Base-by-base conservation (phyloP, 1,140 invertebrate genomes). In the Drosophila equinoxialis region DNA sequence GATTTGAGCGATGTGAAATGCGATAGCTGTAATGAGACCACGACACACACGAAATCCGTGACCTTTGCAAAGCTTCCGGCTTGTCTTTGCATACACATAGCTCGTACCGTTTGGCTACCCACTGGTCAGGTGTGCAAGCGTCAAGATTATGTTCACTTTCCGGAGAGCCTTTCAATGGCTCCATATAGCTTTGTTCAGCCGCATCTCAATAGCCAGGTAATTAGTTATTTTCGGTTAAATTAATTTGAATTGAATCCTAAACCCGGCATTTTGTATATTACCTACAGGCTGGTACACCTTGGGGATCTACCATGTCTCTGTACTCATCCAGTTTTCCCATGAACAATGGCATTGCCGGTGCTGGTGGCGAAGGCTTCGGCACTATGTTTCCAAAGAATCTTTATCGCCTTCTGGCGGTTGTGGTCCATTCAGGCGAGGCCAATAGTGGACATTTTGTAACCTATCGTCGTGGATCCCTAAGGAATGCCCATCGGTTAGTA, bases 401-500 rank as follows among this genome's bases (percentile, higher is more conserved):
- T 35, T 98, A 97, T 92, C 94, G 94, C 78, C 93, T 99, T 48
- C 94, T 95, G 77, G 95, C 97, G 1, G 97, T 98, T 0, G 95
- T 98, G n/a, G 97, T 97, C 48, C 98, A 98, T 93, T 94, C 96
- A 55, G 98, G 98, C 17, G 95, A 96, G 77, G 96, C 96, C 10
- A 94, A 96, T 90, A 95, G 95, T 57, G 98, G 98, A 33, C 98
- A 99, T 93, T 98, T 98, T 93, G 95, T 98, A 55, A 98, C 97
- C 39, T 98, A 98, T 90, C 93, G 98, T 60, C 94, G 97, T 11
- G 96, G 96, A 68, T 94, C 94, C 79, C 92, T 93, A 26, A 92
- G 94, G 65, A 94, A 94, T 80, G 92, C 92, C 37, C 93, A 93
- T 72, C 92, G 93, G 94, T 94, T 68, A 75, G 72, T 77, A 10